These are phyloP conservation scores for Mastomys coucha DNA, from an alignment of 2,113 vertebrate genomes.

Conservation along the genomic window DNA sequence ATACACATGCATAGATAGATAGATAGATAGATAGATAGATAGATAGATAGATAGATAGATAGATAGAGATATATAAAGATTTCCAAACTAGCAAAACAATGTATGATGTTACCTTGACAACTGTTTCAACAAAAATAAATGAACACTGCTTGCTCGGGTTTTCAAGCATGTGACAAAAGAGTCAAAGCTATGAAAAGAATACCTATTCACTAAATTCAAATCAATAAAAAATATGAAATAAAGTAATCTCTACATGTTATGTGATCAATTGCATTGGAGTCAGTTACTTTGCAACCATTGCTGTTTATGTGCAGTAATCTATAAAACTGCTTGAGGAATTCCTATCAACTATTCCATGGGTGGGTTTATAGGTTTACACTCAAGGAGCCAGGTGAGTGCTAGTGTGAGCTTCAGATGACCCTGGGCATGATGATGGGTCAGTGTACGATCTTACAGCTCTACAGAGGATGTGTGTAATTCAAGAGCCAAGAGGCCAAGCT, in stretches of 20 bases:
- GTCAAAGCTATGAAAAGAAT: conserved; percentile 53
- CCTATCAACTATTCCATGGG: background rate
- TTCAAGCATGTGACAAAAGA: conserved; percentile 56
- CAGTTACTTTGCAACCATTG: background rate
- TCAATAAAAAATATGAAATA: background rate
- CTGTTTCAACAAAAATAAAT: conserved; percentile 69
- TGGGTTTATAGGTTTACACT: background rate
- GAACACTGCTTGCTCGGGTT: conserved; percentile 60
- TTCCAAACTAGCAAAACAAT: too few species aligned
- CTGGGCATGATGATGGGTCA: background rate
- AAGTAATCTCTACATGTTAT: background rate
- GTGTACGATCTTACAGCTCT: background rate
- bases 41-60: too few species aligned
- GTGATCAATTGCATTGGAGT: background rate
- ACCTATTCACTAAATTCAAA: background rate
- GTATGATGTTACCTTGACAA: conserved; percentile 49
- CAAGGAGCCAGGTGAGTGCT: background rate
- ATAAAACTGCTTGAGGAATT: background rate
- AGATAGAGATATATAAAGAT: too few species aligned
- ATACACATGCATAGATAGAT: too few species aligned
- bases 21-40: too few species aligned
- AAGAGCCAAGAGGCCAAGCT: background rate
- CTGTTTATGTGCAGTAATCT: background rate
- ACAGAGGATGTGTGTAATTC: background rate
- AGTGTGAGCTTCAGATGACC: background rate